phyloP scores from a whole-genome alignment of 2,797 vertebrate species.

The Heterohyrax brucei region DNA sequence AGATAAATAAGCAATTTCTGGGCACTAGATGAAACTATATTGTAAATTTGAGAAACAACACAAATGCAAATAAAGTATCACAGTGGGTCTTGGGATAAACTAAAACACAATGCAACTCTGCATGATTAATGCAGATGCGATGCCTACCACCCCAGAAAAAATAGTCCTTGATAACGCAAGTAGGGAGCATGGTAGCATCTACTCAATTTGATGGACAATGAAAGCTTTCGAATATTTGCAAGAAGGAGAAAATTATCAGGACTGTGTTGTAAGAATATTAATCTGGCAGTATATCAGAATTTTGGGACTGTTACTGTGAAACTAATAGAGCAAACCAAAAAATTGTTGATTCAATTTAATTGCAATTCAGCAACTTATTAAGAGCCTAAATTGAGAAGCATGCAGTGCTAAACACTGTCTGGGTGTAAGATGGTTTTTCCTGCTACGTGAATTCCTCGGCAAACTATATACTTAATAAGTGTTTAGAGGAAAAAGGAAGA shows the following conservation, averaged over 20 bases:
- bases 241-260: neutral
- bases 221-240: neutral
- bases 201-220: neutral
- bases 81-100: neutral
- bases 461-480: neutral
- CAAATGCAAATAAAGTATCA: neutral
- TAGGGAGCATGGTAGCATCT: neutral
- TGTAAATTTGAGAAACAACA: conserved; percentile 16
- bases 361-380: neutral
- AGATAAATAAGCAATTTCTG: conserved; percentile 3
- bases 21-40: conserved; percentile 15
- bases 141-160: neutral
- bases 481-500: neutral
- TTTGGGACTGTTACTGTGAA: neutral
- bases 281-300: neutral
- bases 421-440: neutral
- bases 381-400: neutral
- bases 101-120: conserved; percentile 6
- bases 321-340: neutral
- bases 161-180: neutral
- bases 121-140: neutral
- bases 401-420: neutral
- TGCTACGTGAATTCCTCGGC: neutral
- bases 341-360: neutral
- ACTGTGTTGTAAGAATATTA: neutral